Evolutionary conservation across 2,888 invertebrate genomes (phyloP).

Genomic region (Metalampra italica): DNA sequence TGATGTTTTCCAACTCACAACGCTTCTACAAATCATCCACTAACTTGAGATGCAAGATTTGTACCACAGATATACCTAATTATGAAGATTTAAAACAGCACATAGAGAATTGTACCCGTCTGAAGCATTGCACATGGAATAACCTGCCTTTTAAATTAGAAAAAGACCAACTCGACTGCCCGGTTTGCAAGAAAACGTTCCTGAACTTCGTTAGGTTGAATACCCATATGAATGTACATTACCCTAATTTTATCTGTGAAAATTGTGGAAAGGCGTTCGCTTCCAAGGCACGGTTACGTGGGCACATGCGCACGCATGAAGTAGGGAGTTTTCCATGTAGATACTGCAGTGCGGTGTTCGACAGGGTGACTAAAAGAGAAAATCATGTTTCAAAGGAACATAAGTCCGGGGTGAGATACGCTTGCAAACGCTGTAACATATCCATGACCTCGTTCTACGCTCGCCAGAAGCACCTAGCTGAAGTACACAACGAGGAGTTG

Average conservation of each 20-base stretch:
- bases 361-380: constrained; percentile 62
- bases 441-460: constrained; percentile 64
- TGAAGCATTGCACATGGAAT: constrained; percentile 45
- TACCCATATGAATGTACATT: constrained; percentile 75
- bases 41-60: constrained; percentile 53
- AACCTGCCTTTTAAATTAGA: constrained; percentile 64
- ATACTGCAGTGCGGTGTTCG: constrained; percentile 59
- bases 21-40: constrained; percentile 42
- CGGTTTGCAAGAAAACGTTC: constrained; percentile 60
- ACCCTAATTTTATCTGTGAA: constrained; percentile 71
- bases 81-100: constrained; percentile 51
- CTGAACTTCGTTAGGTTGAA: constrained; percentile 64
- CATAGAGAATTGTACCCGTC: constrained; percentile 43
- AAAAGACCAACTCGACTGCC: constrained; percentile 67
- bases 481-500: constrained; percentile 65
- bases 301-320: constrained; percentile 74
- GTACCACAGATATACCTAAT: constrained; percentile 44
- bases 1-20: constrained; percentile 51
- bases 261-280: constrained; percentile 76
- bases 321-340: constrained; percentile 63
- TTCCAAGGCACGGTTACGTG: constrained; percentile 65
- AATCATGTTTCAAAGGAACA: constrained; percentile 70
- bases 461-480: constrained; percentile 64
- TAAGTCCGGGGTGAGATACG: constrained; percentile 60
- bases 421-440: constrained; percentile 63